Percentiles rank a stretch among this genome's conserved stretches.
phyloP scores from a whole-genome alignment of 2,113 vertebrate species.

The Catharus minimus region DNA sequence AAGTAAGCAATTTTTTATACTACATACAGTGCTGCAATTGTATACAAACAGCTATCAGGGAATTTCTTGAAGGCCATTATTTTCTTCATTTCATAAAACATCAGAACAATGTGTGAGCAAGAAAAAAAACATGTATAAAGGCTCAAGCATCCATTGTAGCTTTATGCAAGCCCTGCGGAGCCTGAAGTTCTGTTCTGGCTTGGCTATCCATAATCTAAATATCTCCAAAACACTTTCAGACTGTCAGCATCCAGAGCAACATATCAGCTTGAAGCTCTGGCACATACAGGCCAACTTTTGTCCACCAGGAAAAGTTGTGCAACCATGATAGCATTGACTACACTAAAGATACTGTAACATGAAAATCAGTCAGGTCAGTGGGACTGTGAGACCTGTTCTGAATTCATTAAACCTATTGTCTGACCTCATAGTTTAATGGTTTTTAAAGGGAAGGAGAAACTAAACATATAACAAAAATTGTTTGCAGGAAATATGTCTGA shows the following conservation, averaged over 20 bases:
- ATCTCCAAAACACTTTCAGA: not conserved
- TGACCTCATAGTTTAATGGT: not conserved
- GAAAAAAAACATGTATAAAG: not conserved
- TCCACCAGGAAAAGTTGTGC: not conserved
- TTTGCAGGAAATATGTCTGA: not conserved
- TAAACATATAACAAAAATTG: not conserved
- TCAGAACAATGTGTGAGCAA: not conserved
- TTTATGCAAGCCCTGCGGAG: not conserved
- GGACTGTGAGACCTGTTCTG: not conserved
- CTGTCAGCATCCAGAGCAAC: not conserved
- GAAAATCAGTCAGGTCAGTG: not conserved
- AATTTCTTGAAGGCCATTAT: not conserved
- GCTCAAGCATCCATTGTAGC: not conserved
- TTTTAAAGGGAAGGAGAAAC: not conserved
- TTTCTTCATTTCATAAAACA: constrained; percentile 2
- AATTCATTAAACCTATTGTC: not conserved
- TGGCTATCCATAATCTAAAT: not conserved
- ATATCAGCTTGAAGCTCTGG: not conserved
- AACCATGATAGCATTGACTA: not conserved
- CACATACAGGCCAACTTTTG: not conserved
- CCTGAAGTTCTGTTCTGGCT: not conserved
- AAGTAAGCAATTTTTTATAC: not conserved
- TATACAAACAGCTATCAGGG: not conserved
- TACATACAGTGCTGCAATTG: not conserved
- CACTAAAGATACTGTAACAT: not conserved